Base-by-base conservation (phyloP, 2,797 vertebrate genomes). In the Saxicola maurus region DNA sequence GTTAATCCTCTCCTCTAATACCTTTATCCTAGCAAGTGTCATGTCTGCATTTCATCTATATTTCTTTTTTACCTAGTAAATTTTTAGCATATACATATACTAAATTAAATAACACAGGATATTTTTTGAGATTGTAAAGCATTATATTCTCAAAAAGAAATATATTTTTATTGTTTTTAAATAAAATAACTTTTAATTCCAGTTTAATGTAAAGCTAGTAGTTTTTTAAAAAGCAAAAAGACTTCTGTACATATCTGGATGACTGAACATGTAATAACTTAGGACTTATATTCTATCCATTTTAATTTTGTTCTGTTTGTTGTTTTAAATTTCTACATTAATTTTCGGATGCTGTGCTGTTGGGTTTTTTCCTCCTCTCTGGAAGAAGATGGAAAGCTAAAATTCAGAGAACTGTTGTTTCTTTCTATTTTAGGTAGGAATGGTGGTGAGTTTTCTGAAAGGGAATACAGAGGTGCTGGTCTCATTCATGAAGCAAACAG, bases 401-500 rank as follows among this genome's bases (percentile, higher is more conserved):
- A 88, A 81, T 75, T 60, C n/a, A 43, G 7, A 4, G 9, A 28
- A 25, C 2, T 17, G 13, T 16, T 59, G 10, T 31, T 83, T 61
- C 14, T 56, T 67, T 17, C 45, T 62, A 0, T 52, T 83, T 68
- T 49, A 33, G 28, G 17, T 45, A 18, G n/a, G 27, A 45, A 52
- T 14, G 10, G 11, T 48, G 31, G 25, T 0, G 0, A 5, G 1
- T 56, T 66, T 77, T 55, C 33, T 65, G 42, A 53, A 67, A 33
- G 11, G 6, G 11, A 87, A 42, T 30, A 4, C 17, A 13, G n/a
- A 66, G 24, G 6, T 42, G 4, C 10, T 48, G 18, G 19, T 37
- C 46, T 59, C 24, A 45, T 7, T 4, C 30, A 25, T 2, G 2
- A 65, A 12, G n/a, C 19, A 60, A 64, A 37, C 0, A 55, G 7